These are phyloP conservation scores for Lophotis ruficrista DNA, from an alignment of 2,113 vertebrate species.

Conservation along the genomic window DNA sequence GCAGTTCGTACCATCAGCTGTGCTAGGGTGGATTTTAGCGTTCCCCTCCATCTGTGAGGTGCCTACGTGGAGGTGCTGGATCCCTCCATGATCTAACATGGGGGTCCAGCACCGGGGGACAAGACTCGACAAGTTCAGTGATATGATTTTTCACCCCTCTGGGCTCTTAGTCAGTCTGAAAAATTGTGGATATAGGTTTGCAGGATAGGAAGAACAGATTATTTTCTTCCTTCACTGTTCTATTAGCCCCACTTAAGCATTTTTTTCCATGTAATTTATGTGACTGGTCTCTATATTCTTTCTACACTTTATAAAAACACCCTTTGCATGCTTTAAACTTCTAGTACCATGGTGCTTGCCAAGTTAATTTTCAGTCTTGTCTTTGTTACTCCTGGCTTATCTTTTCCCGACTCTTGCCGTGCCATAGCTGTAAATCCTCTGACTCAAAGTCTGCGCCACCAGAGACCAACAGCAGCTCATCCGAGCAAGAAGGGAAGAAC, in stretches of 20 bases:
- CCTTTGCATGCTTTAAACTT: background rate
- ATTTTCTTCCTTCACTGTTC: background rate
- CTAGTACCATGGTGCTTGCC: background rate
- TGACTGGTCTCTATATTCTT: background rate
- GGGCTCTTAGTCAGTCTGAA: background rate
- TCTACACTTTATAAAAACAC: background rate
- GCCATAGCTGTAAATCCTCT: conserved; percentile 42
- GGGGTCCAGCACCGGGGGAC: background rate
- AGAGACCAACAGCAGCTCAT: background rate
- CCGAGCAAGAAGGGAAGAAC: background rate
- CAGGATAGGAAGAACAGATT: background rate
- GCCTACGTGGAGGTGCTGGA: background rate
- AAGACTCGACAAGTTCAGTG: background rate
- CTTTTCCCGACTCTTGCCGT: conserved; percentile 19
- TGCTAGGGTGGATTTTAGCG: background rate
- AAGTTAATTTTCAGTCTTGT: conserved; percentile 18
- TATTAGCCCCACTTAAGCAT: background rate
- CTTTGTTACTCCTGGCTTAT: conserved; percentile 14
- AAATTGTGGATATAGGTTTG: background rate
- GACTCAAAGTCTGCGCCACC: background rate
- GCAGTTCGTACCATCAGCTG: background rate
- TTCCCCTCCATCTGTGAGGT: background rate
- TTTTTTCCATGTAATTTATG: background rate
- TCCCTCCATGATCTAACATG: background rate
- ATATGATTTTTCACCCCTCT: background rate